Evolutionary conservation across 1,140 invertebrate genomes (phyloP).

Genomic region (Sitophilus oryzae): DNA sequence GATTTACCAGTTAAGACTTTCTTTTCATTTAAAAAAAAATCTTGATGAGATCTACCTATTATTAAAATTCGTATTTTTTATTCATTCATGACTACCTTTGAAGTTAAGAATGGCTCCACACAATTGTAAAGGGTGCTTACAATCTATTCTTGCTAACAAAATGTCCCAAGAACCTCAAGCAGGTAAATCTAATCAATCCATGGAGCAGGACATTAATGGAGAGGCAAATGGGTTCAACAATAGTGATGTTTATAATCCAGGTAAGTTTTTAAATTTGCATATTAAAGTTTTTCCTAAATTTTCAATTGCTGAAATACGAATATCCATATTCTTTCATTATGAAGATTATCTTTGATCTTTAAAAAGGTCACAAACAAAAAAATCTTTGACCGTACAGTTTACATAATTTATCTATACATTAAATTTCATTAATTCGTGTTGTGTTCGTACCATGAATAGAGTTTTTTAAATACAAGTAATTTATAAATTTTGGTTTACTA

Average conservation of each 20-base stretch:
- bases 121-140: conserved; percentile 28
- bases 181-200: conserved; percentile 8
- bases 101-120: conserved; percentile 25
- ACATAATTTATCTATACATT: conserved; percentile 8
- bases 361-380: conserved; percentile 5
- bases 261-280: conserved; percentile 24
- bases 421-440: not conserved
- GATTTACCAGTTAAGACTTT: no score
- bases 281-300: conserved; percentile 2
- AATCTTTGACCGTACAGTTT: conserved; percentile 3
- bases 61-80: no score
- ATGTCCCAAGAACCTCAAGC: conserved; percentile 21
- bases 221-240: conserved; percentile 14
- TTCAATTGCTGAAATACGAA: not conserved
- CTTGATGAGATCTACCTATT: no score
- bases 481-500: not conserved
- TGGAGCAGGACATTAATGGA: conserved; percentile 24
- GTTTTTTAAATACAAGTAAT: no score
- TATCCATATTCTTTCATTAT: not conserved
- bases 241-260: conserved; percentile 22
- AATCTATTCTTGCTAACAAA: conserved; percentile 20
- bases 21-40: no score
- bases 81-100: no score
- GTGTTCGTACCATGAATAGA: not conserved
- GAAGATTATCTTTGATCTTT: not conserved